A percentile compares a stretch with the other conserved stretches of the same genome.
Conservation (phyloP, 1,140 invertebrate genomes). For the Triops longicaudatus region DNA sequence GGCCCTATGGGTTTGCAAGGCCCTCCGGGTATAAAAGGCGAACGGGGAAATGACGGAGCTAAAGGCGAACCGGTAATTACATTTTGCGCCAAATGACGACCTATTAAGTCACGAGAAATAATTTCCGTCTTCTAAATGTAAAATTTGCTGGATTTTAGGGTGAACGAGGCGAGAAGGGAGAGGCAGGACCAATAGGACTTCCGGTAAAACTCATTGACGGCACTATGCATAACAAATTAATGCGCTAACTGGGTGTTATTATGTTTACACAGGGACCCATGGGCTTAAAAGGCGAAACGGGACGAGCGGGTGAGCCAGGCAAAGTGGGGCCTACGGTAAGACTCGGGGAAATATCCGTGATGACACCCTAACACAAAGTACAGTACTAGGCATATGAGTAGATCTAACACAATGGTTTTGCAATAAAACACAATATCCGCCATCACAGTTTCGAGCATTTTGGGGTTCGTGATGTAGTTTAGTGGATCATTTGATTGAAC, state of each 20-base stretch:
- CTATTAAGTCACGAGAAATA: slow-evolving; percentile 6
- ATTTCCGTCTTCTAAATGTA: neutral
- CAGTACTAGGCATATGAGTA: neutral
- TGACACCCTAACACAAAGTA: neutral
- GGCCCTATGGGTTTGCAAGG: slow-evolving; percentile 59
- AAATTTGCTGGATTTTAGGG: slow-evolving; percentile 50
- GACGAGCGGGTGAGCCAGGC: slow-evolving; percentile 60
- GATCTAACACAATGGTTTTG: neutral
- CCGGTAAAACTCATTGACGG: slow-evolving; percentile 59
- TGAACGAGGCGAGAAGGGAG: slow-evolving; percentile 78
- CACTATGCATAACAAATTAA: slow-evolving; percentile 28
- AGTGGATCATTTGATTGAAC: slow-evolving; percentile 11
- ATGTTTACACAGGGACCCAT: slow-evolving; percentile 63
- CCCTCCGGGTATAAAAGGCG: slow-evolving; percentile 80
- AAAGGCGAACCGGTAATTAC: slow-evolving; percentile 74
- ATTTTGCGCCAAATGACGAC: neutral
- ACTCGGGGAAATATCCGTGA: neutral
- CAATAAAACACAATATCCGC: neutral
- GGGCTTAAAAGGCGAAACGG: slow-evolving; percentile 73
- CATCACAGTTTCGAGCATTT: neutral
- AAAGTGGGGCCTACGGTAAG: slow-evolving; percentile 70
- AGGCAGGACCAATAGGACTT: slow-evolving; percentile 87
- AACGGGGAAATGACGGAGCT: slow-evolving; percentile 69
- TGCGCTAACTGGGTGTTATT: slow-evolving; percentile 29
- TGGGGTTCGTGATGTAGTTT: neutral